Evolutionary conservation across 2,797 vertebrate species (phyloP).

Genomic region (Gephyroberyx darwinii): DNA sequence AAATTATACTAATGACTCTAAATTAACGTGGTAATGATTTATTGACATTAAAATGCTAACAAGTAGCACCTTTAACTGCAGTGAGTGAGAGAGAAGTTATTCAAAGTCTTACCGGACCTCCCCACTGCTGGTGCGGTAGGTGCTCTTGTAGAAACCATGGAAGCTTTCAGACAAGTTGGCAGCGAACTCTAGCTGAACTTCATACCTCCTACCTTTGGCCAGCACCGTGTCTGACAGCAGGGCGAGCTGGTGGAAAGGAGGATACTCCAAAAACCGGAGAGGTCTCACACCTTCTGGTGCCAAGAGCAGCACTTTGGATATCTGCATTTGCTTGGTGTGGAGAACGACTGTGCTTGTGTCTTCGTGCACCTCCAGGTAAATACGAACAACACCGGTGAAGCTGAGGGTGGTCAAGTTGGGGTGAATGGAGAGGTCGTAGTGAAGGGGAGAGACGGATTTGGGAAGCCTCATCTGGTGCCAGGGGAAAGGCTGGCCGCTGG

Average conservation of each 20-base stretch:
- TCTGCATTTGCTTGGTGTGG: constrained; percentile 83
- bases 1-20: too few relatives aligned
- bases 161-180: constrained; percentile 88
- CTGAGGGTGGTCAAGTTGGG: constrained; percentile 88
- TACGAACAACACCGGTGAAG: constrained; percentile 81
- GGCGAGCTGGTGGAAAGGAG: constrained; percentile 84
- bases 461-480: constrained; percentile 89
- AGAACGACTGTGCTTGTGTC: constrained; percentile 82
- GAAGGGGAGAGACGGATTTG: constrained; percentile 77
- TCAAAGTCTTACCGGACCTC: constrained; percentile 81
- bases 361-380: constrained; percentile 78
- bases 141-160: constrained; percentile 92
- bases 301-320: constrained; percentile 76
- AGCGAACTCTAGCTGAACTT: constrained; percentile 80
- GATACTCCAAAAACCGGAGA: constrained; percentile 82
- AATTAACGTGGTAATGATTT: too few relatives aligned
- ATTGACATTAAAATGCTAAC: too few relatives aligned
- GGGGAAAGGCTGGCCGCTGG: constrained; percentile 81
- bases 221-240: constrained; percentile 79
- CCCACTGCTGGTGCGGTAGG: constrained; percentile 85
- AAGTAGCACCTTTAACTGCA: too few relatives aligned
- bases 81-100: neutral
- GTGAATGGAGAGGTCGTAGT: constrained; percentile 88
- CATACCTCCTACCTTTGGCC: constrained; percentile 77
- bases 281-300: constrained; percentile 52